Evolutionary conservation across 2,797 vertebrate species (phyloP), one percentile per base, ranked within the genome.

Genomic region (Hippocampus kuda): DNA sequence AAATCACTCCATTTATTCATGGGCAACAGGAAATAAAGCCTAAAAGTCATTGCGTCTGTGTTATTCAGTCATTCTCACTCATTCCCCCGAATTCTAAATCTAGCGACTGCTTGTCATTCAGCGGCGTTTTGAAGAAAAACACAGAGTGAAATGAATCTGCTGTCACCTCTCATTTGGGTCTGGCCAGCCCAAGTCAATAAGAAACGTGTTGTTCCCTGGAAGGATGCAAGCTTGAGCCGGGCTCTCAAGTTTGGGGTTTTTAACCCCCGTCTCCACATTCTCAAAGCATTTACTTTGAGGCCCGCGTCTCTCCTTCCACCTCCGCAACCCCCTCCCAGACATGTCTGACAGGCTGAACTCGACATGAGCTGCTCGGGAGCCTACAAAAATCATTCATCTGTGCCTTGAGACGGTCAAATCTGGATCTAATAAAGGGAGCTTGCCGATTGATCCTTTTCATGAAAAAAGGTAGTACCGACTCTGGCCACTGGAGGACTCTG

Each of bases 351-450:
- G 90, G 77, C 88, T 92, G 90, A 92, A 92, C 90, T 88, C 90
- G 75, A 89, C 83, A 84, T 86, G 88, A 88, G 89, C 89, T 87
- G 88, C 86, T 91, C 88, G 90, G 83, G 90, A 92, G 90, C 92
- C 90, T 91, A 91, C 88, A 90, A 91, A 91, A 92, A 91, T 91
- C 91, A 92, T 93, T 92, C 90, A 93, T 93, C 90, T 91, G 90
- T 90, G 89, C 88, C 88, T 89, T 89, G 87, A 85, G 87, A 90
- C 85, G 86, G 87, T 90, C 88, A 91, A 92, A 91, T 93, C 92
- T 93, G 92, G 92, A 91, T 90, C 86, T 88, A 92, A 93, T 93
- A 91, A 92, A 91, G 86, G 38, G 70, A 78, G 82, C 79, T 83
- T 79, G 81, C 82, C 85, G 82, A 91, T 91, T 89, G 89, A 91